These are phyloP conservation scores for Coecobrya sp. DNA, from an alignment of 2,888 invertebrate genomes.

Conservation along the genomic window DNA sequence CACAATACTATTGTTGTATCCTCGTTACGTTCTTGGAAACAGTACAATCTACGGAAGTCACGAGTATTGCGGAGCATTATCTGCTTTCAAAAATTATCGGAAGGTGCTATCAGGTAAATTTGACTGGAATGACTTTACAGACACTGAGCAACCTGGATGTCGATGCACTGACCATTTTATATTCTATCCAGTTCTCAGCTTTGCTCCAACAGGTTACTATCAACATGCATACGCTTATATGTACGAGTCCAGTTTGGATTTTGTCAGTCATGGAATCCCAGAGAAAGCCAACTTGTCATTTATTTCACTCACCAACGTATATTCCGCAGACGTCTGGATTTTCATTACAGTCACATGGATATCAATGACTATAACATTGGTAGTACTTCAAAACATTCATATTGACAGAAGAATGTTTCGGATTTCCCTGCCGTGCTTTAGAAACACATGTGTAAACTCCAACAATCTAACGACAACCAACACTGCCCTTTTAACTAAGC, in stretches of 20 bases:
- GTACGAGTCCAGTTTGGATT: neutral
- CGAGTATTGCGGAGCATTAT: neutral
- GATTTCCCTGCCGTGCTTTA: neutral
- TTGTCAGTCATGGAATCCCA: slow-evolving; percentile 36
- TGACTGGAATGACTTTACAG: too few species aligned
- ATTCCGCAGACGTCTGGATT: too few species aligned
- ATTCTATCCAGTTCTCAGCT: neutral
- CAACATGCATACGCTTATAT: neutral
- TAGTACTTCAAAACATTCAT: too few species aligned
- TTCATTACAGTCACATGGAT: neutral
- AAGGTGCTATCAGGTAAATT: neutral
- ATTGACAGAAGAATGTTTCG: too few species aligned
- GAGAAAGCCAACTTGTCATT: neutral
- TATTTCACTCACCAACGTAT: neutral
- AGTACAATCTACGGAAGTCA: neutral
- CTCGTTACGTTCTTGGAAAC: neutral
- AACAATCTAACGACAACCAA: too few species aligned
- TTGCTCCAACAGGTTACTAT: neutral
- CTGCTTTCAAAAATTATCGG: too few species aligned
- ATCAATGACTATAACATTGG: too few species aligned
- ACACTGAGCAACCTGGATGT: neutral
- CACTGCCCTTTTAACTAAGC: neutral
- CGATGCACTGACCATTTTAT: neutral
- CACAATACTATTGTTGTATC: too few species aligned
- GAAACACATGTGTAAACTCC: too few species aligned